Evolutionary conservation across 2,113 vertebrate genomes (phyloP).

Genomic region (Pollimyrus isidori): DNA sequence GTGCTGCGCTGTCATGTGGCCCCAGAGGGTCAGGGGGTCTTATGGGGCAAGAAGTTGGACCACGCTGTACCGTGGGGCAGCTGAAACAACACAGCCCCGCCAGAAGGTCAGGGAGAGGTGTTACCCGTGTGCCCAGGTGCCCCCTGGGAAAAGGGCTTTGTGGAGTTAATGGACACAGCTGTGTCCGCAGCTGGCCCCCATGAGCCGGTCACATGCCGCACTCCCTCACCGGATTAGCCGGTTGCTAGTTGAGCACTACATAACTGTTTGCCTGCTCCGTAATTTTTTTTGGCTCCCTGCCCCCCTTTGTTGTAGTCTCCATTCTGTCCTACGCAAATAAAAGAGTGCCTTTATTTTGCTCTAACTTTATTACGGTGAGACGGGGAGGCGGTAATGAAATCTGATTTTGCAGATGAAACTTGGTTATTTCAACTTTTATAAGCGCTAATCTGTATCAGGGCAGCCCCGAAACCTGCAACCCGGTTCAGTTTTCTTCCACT

Average conservation of each 20-base stretch:
- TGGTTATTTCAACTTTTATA: constrained; percentile 11
- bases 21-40: constrained; percentile 5
- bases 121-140: neutral
- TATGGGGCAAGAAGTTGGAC: neutral
- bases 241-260: neutral
- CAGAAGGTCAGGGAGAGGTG: constrained; percentile 5
- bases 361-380: neutral
- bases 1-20: neutral
- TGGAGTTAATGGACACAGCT: constrained; percentile 1
- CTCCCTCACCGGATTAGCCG: neutral
- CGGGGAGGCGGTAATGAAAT: constrained; percentile 3
- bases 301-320: neutral
- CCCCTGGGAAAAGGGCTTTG: neutral
- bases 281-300: neutral
- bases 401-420: constrained; percentile 14
- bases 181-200: neutral
- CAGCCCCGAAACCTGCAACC: neutral
- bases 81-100: constrained; percentile 5
- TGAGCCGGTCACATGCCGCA: neutral
- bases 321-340: constrained; percentile 5
- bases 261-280: neutral
- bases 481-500: neutral
- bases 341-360: neutral
- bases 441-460: constrained; percentile 5
- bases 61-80: neutral